Conservation (phyloP, 2,797 vertebrate species). For the Peromyscus melanophrys region DNA sequence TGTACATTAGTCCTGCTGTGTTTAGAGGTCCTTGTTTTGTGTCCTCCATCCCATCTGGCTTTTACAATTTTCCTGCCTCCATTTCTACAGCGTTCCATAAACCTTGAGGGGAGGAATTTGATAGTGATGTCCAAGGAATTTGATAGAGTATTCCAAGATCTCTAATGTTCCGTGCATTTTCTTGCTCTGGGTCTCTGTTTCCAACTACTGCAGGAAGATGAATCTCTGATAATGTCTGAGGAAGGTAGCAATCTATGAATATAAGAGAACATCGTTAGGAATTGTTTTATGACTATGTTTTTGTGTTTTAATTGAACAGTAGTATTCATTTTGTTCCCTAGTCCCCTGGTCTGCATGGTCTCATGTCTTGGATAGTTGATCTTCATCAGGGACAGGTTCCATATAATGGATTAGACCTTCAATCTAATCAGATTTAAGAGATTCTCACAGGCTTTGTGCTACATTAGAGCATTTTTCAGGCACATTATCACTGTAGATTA, state of each 20-base stretch:
- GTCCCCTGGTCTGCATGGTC: not conserved
- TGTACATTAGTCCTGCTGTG: not conserved
- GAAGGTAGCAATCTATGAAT: not conserved
- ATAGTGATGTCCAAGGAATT: not conserved
- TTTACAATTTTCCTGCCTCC: not conserved
- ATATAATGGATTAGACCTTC: not conserved
- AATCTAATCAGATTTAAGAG: not conserved
- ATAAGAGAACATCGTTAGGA: not conserved
- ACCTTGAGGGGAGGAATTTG: not conserved
- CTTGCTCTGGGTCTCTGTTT: not conserved
- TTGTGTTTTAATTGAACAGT: not conserved
- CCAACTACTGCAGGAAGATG: not conserved
- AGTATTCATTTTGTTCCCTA: not conserved
- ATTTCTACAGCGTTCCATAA: not conserved
- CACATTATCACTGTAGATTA: not conserved
- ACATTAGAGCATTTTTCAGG: not conserved
- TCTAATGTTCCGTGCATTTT: not conserved
- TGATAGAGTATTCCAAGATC: not conserved
- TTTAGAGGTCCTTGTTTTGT: not conserved
- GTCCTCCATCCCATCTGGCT: too few relatives aligned
- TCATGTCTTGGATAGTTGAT: not conserved
- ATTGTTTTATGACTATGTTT: not conserved
- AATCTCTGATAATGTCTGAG: not conserved
- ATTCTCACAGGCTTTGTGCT: not conserved
- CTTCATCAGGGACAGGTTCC: not conserved